Base-by-base conservation (phyloP, 1,140 invertebrate species). In the Calephelis virginiensis region DNA sequence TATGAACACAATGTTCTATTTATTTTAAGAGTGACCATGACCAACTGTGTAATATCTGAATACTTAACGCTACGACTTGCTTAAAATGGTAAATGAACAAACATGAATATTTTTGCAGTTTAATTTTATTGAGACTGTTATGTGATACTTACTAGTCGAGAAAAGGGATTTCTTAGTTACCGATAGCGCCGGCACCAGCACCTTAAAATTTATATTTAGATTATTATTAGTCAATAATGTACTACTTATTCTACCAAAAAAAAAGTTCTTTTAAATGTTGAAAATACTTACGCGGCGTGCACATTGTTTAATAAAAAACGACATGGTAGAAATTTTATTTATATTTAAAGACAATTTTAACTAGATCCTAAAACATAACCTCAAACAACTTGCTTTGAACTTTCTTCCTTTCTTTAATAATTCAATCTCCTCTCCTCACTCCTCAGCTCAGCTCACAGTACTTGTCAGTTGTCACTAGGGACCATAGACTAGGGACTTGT, bases 121-220 rank as follows among this genome's bases (percentile, higher is more conserved):
- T 59, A 1, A 17, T n/a, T 11, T 11, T 5, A 4, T 11, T 37
- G n/a, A 59, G 10, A 56, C 11, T 37, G 74, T 80, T 83, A 81
- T 77, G 60, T 83, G 82, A 84, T 64, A 82, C 82, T 86, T 81
- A 86, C 84, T 81, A 12, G 85, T 84, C 8, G 81, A 83, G 59
- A 87, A 85, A 63, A 76, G 78, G 3, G 74, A 63, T 60, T 77
- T 81, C 48, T 81, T 83, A 28, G 75, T 53, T 40, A 74, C 61
- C 5, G 82, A 68, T 13, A 82, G 63, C 7, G 75, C 80, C 43
- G 83, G 83, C n/a, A 77, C 43, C 5, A 83, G 28, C 13, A 85
- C 74, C 84, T 85, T 64, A 73, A 37, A 70, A 48, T 14, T 66
- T 62, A 64, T 17, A 50, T 62, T 64, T 37, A 50, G 38, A 43